phyloP scores from a whole-genome alignment of 2,888 invertebrate genomes.

The Aromia moschata region DNA sequence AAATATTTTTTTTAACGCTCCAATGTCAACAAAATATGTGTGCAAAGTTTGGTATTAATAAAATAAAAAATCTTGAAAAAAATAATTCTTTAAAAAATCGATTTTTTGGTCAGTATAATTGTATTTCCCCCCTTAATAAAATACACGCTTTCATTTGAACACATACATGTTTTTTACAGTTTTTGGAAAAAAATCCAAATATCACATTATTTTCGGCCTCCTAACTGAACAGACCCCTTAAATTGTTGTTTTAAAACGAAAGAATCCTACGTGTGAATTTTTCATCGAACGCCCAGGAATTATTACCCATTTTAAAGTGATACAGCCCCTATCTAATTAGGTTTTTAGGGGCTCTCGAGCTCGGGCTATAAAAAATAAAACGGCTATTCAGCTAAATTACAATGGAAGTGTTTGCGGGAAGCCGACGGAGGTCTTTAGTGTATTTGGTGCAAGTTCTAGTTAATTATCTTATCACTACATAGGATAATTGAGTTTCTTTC shows the following conservation, averaged over 20 bases:
- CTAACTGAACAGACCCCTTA: too few relatives aligned
- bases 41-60: too few relatives aligned
- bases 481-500: slow-evolving; percentile 60
- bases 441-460: slow-evolving; percentile 48
- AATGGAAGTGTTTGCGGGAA: slow-evolving; percentile 26
- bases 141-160: background rate
- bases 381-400: slow-evolving; percentile 20
- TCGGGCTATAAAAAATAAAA: slow-evolving; percentile 19
- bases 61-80: too few relatives aligned
- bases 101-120: too few relatives aligned
- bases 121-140: background rate
- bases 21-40: too few relatives aligned
- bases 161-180: background rate
- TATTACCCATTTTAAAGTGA: slow-evolving; percentile 3
- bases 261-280: background rate
- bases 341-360: background rate
- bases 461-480: slow-evolving; percentile 59
- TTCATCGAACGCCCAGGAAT: background rate
- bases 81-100: too few relatives aligned
- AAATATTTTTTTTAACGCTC: too few relatives aligned
- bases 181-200: background rate
- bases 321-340: slow-evolving; percentile 8
- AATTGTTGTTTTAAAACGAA: background rate
- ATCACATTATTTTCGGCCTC: too few relatives aligned
- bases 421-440: slow-evolving; percentile 15